Conservation (phyloP, 2,113 vertebrate genomes). For the Hepsetus odoe region DNA sequence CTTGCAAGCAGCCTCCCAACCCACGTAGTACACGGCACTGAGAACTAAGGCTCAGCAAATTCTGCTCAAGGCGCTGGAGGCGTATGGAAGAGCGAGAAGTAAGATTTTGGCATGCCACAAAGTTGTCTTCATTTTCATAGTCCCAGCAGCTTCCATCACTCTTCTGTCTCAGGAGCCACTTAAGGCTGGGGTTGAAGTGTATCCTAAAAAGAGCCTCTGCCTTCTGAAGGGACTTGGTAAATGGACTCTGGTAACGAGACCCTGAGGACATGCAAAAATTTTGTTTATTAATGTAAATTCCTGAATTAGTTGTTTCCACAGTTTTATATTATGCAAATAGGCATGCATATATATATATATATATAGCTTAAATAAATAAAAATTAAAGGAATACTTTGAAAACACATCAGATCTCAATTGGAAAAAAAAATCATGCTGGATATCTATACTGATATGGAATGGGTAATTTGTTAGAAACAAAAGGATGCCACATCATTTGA, state of each 20-base stretch:
- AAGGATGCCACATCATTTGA: too few relatives aligned
- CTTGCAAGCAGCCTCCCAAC: slow-evolving; percentile 40
- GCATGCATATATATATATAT: too few relatives aligned
- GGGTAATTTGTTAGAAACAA: too few relatives aligned
- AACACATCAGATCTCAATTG: background rate
- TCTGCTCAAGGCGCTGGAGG: slow-evolving; percentile 64
- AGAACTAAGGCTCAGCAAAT: slow-evolving; percentile 58
- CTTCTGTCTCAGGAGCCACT: slow-evolving; percentile 62
- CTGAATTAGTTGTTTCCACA: background rate
- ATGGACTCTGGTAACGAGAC: slow-evolving; percentile 59
- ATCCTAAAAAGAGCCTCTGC: slow-evolving; percentile 64
- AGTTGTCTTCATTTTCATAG: slow-evolving; percentile 57
- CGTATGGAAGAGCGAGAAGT: slow-evolving; percentile 64
- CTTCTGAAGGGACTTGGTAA: slow-evolving; percentile 64
- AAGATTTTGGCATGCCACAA: slow-evolving; percentile 62
- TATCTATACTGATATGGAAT: too few relatives aligned
- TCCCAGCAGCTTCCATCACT: slow-evolving; percentile 51
- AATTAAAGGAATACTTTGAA: too few relatives aligned
- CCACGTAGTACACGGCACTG: slow-evolving; percentile 58
- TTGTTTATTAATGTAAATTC: background rate
- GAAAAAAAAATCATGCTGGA: too few relatives aligned
- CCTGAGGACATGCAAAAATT: slow-evolving; percentile 27
- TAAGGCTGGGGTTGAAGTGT: slow-evolving; percentile 63
- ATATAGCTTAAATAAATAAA: too few relatives aligned
- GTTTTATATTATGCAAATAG: too few relatives aligned